Conservation (phyloP, 1,140 invertebrate species). For the Trypoxylus dichotomus region DNA sequence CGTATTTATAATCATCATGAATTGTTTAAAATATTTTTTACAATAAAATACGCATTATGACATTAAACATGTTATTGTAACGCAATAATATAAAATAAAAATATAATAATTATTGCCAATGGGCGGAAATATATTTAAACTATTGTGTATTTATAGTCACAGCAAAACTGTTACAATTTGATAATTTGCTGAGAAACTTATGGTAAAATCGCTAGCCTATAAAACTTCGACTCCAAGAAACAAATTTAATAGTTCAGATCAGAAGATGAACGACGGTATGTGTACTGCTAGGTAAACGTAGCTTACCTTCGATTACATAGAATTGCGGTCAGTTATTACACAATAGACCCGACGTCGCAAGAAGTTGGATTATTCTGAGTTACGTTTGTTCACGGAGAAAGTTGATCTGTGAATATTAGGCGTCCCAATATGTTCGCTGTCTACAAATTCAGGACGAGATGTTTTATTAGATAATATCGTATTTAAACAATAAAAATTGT, state of each 20-base stretch:
- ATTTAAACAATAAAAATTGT: neutral
- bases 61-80: too few species aligned
- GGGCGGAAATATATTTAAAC: too few species aligned
- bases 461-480: neutral
- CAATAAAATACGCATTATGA: too few species aligned
- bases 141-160: too few species aligned
- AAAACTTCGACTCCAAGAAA: neutral
- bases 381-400: constrained; percentile 15
- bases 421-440: neutral
- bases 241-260: neutral
- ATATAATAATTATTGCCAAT: too few species aligned
- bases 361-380: neutral
- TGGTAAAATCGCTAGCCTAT: neutral
- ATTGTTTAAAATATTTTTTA: too few species aligned
- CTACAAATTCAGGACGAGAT: neutral
- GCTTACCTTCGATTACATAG: neutral
- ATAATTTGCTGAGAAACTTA: neutral
- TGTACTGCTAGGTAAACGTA: neutral
- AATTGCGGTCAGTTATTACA: neutral
- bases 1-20: too few species aligned
- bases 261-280: neutral
- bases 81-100: too few species aligned
- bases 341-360: neutral
- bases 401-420: constrained; percentile 18
- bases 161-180: too few species aligned